phyloP scores from a whole-genome alignment of 2,113 vertebrate species.

The Hepsetus odoe region DNA sequence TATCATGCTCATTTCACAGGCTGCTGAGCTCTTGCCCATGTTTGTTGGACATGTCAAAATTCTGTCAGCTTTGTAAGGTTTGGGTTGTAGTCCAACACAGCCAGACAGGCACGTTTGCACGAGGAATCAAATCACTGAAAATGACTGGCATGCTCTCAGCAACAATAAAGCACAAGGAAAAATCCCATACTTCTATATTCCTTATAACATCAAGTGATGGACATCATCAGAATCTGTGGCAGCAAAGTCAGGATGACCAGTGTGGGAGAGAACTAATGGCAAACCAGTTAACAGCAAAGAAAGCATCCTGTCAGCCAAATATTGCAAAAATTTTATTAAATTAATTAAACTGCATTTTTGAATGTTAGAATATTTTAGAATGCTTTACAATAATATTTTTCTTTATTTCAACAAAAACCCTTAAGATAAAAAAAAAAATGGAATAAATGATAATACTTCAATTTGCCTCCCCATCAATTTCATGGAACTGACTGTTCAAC shows the following conservation, averaged over 20 bases:
- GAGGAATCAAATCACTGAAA: constrained; percentile 27
- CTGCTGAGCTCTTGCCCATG: constrained; percentile 43
- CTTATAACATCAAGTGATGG: neutral
- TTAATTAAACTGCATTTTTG: too few relatives aligned
- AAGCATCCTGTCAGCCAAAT: too few relatives aligned
- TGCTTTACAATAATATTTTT: too few relatives aligned
- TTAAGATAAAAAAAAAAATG: too few relatives aligned
- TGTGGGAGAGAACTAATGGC: neutral
- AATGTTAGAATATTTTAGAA: too few relatives aligned
- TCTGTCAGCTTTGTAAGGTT: constrained; percentile 15
- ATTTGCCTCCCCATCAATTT: too few relatives aligned
- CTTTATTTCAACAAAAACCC: too few relatives aligned
- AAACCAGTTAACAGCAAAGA: neutral
- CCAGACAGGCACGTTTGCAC: constrained; percentile 22
- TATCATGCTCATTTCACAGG: constrained; percentile 53
- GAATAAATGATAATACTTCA: too few relatives aligned
- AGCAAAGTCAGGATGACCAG: neutral
- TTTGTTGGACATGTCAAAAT: constrained; percentile 42
- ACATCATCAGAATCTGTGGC: constrained; percentile 10
- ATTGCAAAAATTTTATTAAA: too few relatives aligned
- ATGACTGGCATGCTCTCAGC: constrained; percentile 24
- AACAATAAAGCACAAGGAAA: constrained; percentile 16
- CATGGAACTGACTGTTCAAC: too few relatives aligned
- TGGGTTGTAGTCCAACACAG: constrained; percentile 10
- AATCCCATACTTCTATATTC: neutral